Evolutionary conservation across 53 echinoderm and acorn worm genomes (phyloP), one percentile per base, ranked within the genome.

Genomic region (Actinopyga echinites): DNA sequence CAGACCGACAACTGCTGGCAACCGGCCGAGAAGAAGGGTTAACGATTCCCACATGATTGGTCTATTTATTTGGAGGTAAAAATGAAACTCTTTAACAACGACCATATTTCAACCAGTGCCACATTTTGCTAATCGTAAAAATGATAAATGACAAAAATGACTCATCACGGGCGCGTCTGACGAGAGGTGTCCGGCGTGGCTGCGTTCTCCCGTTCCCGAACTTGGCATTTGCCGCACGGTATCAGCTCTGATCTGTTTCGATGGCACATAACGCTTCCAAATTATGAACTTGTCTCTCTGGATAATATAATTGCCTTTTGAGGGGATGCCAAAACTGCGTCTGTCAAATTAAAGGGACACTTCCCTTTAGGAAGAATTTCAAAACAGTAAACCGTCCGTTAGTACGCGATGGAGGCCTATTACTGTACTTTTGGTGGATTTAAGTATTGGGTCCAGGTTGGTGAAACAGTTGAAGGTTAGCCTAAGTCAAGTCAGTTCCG

Each of bases 71-170:
- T 19, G 19, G 40, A 71, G 71, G 71, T 71, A 71, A 40, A 40
- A 22, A 71, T 42, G 44, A 71, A 71, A 71, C 45, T 49, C 43
- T 71, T 44, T 71, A 71, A 71, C 71, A 71, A 44, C 40, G 71
- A 26, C 71, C 71, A 44, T 71, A 71, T 40, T 71, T 71, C 71
- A 71, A 26, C 40, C 44, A 40, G 25, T 71, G 71, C 42, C 37
- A 71, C 44, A 21, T 42, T 44, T 71, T 42, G 19, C 43, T 6
- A 71, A 26, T 71, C 71, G 71, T 71, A 40, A 71, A 71, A 71
- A 71, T 71, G 71, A 71, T 71, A 71, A 71, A 71, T 71, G 71
- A 71, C 71, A 36, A 40, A 42, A 40, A 24, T 71, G 71, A 71
- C 71, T 71, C 71, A 71, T 71, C 71, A 40, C 44, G 7, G 32